Percentiles rank a stretch among this genome's conserved stretches.
These are phyloP conservation scores for Neoaliturus tenellus DNA, from an alignment of 2,888 invertebrate species.

Conservation along the genomic window DNA sequence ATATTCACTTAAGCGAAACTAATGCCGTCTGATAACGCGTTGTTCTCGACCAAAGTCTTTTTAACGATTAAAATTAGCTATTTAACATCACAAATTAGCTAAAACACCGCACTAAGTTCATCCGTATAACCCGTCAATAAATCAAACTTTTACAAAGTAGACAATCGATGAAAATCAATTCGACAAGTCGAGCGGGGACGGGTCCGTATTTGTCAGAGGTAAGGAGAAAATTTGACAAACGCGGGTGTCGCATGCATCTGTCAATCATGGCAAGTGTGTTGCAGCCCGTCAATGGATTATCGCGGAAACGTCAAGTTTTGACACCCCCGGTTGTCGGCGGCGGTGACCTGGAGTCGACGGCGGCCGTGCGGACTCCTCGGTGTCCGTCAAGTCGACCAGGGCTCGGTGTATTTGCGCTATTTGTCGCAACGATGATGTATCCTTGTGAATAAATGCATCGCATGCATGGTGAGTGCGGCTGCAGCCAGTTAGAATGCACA, in stretches of 20 bases:
- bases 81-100: too few species aligned
- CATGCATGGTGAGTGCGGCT: neutral
- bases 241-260: conserved; percentile 12
- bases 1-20: too few species aligned
- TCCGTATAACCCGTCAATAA: neutral
- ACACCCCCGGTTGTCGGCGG: neutral
- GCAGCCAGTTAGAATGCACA: conserved; percentile 20
- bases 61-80: too few species aligned
- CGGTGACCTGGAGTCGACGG: neutral
- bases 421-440: conserved; percentile 19
- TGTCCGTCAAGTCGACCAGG: conserved; percentile 1
- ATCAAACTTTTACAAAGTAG: neutral
- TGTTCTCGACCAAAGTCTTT: too few species aligned
- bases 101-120: too few species aligned
- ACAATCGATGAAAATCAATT: conserved; percentile 28
- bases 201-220: conserved; percentile 10
- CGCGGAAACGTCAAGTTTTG: neutral
- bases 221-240: conserved; percentile 25
- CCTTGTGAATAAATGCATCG: conserved; percentile 29
- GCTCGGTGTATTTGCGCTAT: conserved; percentile 27
- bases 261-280: neutral
- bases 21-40: too few species aligned
- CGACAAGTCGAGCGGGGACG: conserved; percentile 18
- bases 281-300: neutral
- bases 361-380: neutral